Conservation (phyloP, 2,113 vertebrate genomes). For the Bombycilla garrulus region DNA sequence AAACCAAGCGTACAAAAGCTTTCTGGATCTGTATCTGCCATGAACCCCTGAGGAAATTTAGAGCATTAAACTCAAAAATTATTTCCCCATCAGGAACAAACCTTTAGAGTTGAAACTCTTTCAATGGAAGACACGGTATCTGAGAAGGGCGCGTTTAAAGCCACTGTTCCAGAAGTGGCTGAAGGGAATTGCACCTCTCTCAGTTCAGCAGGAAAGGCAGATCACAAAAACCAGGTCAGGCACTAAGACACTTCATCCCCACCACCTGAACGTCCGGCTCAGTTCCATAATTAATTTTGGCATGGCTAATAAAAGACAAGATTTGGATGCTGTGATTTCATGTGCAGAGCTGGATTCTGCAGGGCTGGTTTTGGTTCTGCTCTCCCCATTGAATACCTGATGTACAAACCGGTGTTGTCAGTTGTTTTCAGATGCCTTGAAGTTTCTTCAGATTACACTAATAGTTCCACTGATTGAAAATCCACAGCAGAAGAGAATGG, state of each 20-base stretch:
- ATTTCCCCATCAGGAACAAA: not conserved
- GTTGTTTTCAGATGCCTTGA: not conserved
- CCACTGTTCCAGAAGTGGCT: not conserved
- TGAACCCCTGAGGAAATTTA: not conserved
- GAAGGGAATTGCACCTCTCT: not conserved
- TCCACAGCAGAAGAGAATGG: constrained; percentile 39
- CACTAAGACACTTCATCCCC: not conserved
- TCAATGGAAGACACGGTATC: not conserved
- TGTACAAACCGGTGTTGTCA: not conserved
- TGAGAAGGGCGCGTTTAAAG: not conserved
- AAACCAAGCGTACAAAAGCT: not conserved
- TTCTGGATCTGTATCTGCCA: not conserved
- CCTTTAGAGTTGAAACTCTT: not conserved
- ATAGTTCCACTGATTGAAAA: constrained; percentile 62
- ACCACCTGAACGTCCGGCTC: not conserved
- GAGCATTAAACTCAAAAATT: not conserved
- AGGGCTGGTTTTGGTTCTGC: not conserved
- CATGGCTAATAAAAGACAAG: not conserved
- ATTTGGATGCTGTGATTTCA: not conserved
- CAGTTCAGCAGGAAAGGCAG: not conserved
- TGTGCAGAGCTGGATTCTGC: not conserved
- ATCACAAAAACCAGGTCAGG: not conserved
- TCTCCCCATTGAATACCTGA: not conserved
- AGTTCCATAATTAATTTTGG: not conserved
- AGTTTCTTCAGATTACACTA: constrained; percentile 18